Evolutionary conservation across 1,140 invertebrate species (phyloP).

Genomic region (Caenorhabditis latens): DNA sequence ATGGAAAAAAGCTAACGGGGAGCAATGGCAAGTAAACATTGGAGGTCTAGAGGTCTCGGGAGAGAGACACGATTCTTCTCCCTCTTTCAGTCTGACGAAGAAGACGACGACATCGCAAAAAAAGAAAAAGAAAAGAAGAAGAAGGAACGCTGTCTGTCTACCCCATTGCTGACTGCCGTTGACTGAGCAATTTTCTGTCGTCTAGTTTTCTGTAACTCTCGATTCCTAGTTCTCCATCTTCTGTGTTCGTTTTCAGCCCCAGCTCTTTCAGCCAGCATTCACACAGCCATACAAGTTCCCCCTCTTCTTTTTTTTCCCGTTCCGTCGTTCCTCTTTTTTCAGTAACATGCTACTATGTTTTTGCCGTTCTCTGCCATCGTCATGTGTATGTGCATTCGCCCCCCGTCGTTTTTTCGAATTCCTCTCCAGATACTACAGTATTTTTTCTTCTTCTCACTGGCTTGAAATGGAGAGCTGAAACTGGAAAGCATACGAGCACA

Average conservation of each 20-base stretch:
- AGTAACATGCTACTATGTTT: slow-evolving; percentile 38
- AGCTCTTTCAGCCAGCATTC: not conserved
- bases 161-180: not conserved
- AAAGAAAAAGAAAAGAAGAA: slow-evolving; percentile 18
- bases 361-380: not conserved
- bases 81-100: slow-evolving; percentile 39
- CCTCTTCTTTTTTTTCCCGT: slow-evolving; percentile 15
- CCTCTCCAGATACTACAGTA: slow-evolving; percentile 3
- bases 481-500: not conserved
- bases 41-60: slow-evolving; percentile 18
- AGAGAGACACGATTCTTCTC: slow-evolving; percentile 43
- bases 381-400: not conserved
- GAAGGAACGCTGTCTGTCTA: not conserved
- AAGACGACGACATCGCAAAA: not conserved
- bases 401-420: not conserved
- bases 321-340: slow-evolving; percentile 18
- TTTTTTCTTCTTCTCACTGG: not conserved
- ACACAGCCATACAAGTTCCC: slow-evolving; percentile 23
- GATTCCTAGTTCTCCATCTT: not conserved
- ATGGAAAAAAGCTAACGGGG: not conserved
- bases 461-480: not conserved
- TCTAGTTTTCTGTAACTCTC: slow-evolving; percentile 17
- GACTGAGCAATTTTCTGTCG: slow-evolving; percentile 3
- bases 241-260: slow-evolving; percentile 17
- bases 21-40: slow-evolving; percentile 33